Percentiles rank a stretch among this genome's conserved stretches.
Conservation (phyloP, 2,797 vertebrate genomes). For the Gambusia yucatana region DNA sequence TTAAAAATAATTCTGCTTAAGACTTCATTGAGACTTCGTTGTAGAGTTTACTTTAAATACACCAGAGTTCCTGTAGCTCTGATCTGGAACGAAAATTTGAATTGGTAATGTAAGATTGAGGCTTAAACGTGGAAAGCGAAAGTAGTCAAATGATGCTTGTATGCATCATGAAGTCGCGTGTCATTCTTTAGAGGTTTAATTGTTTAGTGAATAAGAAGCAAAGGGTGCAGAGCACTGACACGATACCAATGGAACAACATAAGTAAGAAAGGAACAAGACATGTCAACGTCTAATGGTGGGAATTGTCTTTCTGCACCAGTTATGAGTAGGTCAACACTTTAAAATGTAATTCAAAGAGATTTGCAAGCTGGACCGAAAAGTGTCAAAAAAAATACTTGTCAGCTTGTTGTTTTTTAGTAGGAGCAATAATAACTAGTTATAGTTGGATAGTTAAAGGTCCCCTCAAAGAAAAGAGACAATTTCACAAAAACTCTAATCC, state of each 20-base stretch:
- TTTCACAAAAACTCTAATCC: background rate
- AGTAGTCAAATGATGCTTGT: background rate
- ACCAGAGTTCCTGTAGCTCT: slow-evolving; percentile 17
- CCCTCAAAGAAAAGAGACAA: background rate
- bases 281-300: background rate
- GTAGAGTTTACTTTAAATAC: background rate
- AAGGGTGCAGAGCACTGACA: background rate
- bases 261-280: background rate
- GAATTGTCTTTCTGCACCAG: background rate
- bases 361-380: background rate
- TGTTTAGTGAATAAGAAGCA: background rate
- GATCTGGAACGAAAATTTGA: slow-evolving; percentile 15
- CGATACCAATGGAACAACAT: background rate
- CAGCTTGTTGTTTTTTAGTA: background rate
- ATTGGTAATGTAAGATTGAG: slow-evolving; percentile 5
- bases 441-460: background rate
- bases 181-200: background rate
- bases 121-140: slow-evolving; percentile 4
- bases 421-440: background rate
- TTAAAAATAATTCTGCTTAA: background rate
- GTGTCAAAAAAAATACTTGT: background rate
- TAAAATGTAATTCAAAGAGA: background rate
- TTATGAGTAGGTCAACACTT: background rate
- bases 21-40: background rate
- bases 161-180: background rate